These are phyloP conservation scores for Perognathus longimembris DNA, from an alignment of 2,113 vertebrate genomes.

Conservation along the genomic window DNA sequence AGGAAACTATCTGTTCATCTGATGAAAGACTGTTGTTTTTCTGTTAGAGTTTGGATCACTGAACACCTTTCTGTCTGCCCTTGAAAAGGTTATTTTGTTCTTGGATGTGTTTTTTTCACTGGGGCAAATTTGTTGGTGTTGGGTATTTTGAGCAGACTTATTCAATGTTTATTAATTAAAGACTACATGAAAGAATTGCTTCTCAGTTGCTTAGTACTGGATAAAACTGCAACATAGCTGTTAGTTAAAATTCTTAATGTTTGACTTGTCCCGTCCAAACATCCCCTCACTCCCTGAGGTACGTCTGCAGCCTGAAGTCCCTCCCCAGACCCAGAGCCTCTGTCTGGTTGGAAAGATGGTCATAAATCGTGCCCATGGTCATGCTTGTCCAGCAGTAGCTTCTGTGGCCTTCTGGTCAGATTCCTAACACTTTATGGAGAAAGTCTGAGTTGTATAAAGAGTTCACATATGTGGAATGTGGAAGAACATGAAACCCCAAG, in stretches of 20 bases:
- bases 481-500: constrained; percentile 1
- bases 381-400: not conserved
- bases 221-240: constrained; percentile 58
- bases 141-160: constrained; percentile 26
- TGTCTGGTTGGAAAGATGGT: not conserved
- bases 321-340: not conserved
- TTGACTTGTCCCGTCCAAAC: constrained; percentile 2
- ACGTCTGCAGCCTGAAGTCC: not conserved
- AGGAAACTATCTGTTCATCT: constrained; percentile 53
- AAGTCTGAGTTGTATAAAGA: constrained; percentile 16
- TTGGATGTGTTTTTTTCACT: constrained; percentile 61
- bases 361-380: not conserved
- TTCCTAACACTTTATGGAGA: not conserved
- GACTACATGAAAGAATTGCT: not conserved
- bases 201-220: constrained; percentile 48
- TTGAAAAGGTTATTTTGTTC: constrained; percentile 40
- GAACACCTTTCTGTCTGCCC: constrained; percentile 33
- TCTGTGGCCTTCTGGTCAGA: not conserved
- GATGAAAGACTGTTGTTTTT: constrained; percentile 44
- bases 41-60: constrained; percentile 44
- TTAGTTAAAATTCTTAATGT: constrained; percentile 44
- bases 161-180: constrained; percentile 40
- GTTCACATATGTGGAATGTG: not conserved
- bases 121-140: constrained; percentile 30
- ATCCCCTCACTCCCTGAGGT: not conserved